Percentiles rank a stretch among this genome's conserved stretches.
Evolutionary conservation across 64 coral and sea anemone species (phyloP).

Genomic region (Dendrophyllia cribrosa): DNA sequence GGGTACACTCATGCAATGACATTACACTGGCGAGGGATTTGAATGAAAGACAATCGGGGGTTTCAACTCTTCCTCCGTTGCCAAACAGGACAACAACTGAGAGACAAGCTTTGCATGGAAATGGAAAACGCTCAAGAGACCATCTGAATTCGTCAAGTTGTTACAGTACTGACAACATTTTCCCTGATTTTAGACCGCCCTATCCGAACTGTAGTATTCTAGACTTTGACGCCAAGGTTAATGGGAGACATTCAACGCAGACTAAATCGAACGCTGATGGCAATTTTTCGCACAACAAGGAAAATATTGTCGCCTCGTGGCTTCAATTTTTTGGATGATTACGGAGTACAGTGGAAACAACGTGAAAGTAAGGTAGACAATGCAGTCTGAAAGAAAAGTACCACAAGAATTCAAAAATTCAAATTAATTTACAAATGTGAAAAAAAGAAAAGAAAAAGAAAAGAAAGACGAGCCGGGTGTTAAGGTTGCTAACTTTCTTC

Average conservation of each 20-base stretch:
- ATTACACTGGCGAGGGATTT: neutral
- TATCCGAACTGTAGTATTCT: neutral
- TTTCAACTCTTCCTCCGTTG: neutral
- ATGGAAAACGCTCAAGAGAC: neutral
- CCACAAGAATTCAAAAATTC: too few species aligned
- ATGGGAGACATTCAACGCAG: neutral
- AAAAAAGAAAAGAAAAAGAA: too few species aligned
- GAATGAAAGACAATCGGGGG: neutral
- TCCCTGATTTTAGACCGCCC: slow-evolving; percentile 5
- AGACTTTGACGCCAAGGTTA: slow-evolving; percentile 9
- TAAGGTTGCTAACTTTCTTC: too few species aligned
- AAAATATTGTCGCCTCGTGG: slow-evolving; percentile 47
- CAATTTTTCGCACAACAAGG: slow-evolving; percentile 33
- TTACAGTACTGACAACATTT: neutral
- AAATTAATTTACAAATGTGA: too few species aligned
- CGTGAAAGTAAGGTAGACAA: too few species aligned
- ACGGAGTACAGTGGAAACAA: neutral
- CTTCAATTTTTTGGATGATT: slow-evolving; percentile 47
- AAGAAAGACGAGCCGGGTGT: too few species aligned
- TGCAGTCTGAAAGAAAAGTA: too few species aligned
- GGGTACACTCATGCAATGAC: slow-evolving; percentile 4
- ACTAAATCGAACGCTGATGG: neutral
- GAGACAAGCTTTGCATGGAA: neutral
- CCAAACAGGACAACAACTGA: neutral
- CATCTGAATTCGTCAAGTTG: neutral